Evolutionary conservation across 1,140 invertebrate genomes (phyloP).

Genomic region (Cotesia vestalis): DNA sequence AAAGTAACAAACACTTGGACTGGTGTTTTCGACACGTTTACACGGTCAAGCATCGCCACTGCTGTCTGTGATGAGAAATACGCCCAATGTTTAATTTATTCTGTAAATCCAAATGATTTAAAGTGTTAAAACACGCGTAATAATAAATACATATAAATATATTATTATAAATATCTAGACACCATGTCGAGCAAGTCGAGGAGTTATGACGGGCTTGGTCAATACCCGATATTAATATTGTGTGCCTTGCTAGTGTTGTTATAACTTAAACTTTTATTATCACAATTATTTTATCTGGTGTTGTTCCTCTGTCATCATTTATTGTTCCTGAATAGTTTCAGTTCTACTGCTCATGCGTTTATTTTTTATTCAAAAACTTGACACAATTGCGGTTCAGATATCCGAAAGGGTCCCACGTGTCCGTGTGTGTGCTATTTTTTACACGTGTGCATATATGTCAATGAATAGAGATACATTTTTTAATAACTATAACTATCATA

Average conservation of each 20-base stretch:
- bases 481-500: background rate
- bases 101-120: constrained; percentile 1
- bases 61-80: constrained; percentile 32
- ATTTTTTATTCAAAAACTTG: constrained; percentile 32
- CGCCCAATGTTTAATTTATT: constrained; percentile 26
- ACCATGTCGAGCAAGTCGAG: constrained; percentile 19
- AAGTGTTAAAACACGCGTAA: background rate
- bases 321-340: background rate
- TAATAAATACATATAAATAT: constrained; percentile 1
- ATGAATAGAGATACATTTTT: background rate
- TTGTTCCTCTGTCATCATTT: background rate
- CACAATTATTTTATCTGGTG: background rate
- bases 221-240: constrained; percentile 21
- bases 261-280: background rate
- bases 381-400: constrained; percentile 25
- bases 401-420: constrained; percentile 6
- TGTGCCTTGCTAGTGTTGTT: constrained; percentile 8
- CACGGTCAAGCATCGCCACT: constrained; percentile 6
- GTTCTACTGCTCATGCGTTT: constrained; percentile 1
- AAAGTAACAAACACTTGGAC: constrained; percentile 21
- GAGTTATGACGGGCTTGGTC: constrained; percentile 25
- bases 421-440: constrained; percentile 4
- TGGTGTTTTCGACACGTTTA: constrained; percentile 36
- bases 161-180: background rate
- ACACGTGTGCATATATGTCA: constrained; percentile 18